Percentiles rank a stretch among this genome's conserved stretches.
Evolutionary conservation across 2,113 vertebrate species (phyloP).

Genomic region (Labeo catla): DNA sequence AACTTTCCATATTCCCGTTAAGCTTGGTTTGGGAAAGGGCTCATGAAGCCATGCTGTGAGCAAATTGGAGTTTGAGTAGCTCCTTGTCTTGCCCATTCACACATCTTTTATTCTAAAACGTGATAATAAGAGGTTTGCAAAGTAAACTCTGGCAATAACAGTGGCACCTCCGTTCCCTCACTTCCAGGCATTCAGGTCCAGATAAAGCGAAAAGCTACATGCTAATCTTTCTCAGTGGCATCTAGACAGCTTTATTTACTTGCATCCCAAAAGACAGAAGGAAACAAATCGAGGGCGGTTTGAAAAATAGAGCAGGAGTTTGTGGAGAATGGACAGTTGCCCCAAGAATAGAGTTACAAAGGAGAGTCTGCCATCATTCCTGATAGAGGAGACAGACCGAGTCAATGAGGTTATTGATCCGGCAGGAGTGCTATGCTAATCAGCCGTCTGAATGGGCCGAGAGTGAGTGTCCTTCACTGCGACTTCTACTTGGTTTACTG

Average conservation of each 20-base stretch:
- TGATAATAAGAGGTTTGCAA: conserved; percentile 43
- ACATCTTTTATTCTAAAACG: conserved; percentile 52
- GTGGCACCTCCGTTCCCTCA: conserved; percentile 38
- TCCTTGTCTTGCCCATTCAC: conserved; percentile 45
- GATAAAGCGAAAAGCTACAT: conserved; percentile 17
- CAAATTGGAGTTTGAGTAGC: conserved; percentile 63
- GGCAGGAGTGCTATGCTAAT: conserved; percentile 65
- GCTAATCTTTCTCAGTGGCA: background rate
- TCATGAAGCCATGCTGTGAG: conserved; percentile 64
- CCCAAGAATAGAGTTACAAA: conserved; percentile 66
- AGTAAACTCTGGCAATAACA: conserved; percentile 55
- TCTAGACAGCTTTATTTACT: conserved; percentile 42
- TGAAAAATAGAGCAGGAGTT: conserved; percentile 56
- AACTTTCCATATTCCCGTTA: conserved; percentile 69
- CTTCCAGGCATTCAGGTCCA: background rate
- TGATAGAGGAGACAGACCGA: conserved; percentile 70
- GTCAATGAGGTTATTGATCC: conserved; percentile 75
- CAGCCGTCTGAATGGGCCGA: conserved; percentile 52
- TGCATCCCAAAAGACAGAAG: background rate
- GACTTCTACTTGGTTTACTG: conserved; percentile 35
- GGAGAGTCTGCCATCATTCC: conserved; percentile 65
- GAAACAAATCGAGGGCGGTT: background rate
- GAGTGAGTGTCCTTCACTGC: conserved; percentile 56
- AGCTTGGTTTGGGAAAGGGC: conserved; percentile 65
- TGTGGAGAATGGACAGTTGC: conserved; percentile 69